Evolutionary conservation across 2,797 vertebrate species (phyloP), one percentile per base, ranked within the genome.

Genomic region (Pseudochaenichthys georgianus): DNA sequence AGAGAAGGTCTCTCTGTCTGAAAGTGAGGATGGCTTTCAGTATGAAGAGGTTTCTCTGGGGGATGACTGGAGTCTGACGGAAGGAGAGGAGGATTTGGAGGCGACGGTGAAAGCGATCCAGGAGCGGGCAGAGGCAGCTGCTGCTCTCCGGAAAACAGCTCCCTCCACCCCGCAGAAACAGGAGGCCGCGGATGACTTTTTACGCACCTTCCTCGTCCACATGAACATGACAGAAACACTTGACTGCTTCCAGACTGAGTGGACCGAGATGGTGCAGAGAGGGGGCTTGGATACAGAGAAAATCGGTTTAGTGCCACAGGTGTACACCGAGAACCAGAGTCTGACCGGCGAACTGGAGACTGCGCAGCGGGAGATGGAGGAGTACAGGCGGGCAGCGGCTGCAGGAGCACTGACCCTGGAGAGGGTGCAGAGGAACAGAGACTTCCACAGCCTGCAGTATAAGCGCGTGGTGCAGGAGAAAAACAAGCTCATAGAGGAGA

Each of bases 171-270:
- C 81, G 21, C 87, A 84, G 52, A 64, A 63, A 43, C 92, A 93
- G 13, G 94, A 96, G 91, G 61, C 94, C 0, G 87, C 96, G 79
- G 96, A 97, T 57, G 95, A 96, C 75, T 99, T 96, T 85, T 78
- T 99, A 42, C 95, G 96, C 84, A 97, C 94, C 90, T 99, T 97
- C 76, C 94, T 99, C 31, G 88, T 93, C 68, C 95, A 95, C 81
- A 75, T 94, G 94, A 95, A 93, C 52, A 98, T 99, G 98, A 91
- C 79, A 41, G 95, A 94, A 86, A 99, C 98, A 0, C 90, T 99
- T 8, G 85, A 97, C 64, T 96, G 95, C 89, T 99, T 99, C 82
- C 96, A 99, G 53, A 94, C 90, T 0, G 97, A 99, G 95, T 98
- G 97, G 97, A 95, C 94, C 9, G 96, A 98, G 69, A 86, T 96